Conservation (phyloP, 2,113 vertebrate species). For the Vidua macroura region DNA sequence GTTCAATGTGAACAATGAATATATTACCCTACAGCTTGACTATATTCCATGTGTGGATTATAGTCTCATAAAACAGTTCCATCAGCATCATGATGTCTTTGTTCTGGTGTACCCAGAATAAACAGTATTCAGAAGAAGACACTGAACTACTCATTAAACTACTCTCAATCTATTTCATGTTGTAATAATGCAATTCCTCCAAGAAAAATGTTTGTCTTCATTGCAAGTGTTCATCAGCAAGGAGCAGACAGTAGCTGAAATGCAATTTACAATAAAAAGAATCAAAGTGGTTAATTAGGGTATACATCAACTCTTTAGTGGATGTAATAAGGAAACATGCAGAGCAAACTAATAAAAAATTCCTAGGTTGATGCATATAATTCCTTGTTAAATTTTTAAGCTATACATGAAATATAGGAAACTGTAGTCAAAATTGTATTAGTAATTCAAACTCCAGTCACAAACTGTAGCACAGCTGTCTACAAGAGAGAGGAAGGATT, state of each 20-base stretch:
- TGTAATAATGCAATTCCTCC: neutral
- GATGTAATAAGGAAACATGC: neutral
- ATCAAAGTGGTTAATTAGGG: neutral
- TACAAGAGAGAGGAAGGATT: neutral
- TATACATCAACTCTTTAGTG: neutral
- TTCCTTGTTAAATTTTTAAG: neutral
- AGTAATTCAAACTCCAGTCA: neutral
- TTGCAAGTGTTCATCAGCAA: neutral
- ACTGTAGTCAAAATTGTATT: neutral
- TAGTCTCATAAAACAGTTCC: neutral
- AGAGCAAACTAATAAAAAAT: neutral
- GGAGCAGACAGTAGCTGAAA: neutral
- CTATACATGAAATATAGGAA: neutral
- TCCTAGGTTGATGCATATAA: neutral
- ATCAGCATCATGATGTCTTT: neutral
- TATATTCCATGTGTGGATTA: neutral
- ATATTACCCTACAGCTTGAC: neutral
- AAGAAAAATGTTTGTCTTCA: constrained; percentile 14
- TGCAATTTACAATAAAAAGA: neutral
- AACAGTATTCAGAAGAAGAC: neutral
- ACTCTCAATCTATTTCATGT: neutral
- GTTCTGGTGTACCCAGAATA: neutral
- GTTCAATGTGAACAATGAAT: neutral
- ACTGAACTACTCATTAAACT: neutral
- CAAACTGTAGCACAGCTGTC: neutral